These are phyloP conservation scores for Unio delphinus DNA, from an alignment of 2,888 invertebrate genomes.

Conservation along the genomic window DNA sequence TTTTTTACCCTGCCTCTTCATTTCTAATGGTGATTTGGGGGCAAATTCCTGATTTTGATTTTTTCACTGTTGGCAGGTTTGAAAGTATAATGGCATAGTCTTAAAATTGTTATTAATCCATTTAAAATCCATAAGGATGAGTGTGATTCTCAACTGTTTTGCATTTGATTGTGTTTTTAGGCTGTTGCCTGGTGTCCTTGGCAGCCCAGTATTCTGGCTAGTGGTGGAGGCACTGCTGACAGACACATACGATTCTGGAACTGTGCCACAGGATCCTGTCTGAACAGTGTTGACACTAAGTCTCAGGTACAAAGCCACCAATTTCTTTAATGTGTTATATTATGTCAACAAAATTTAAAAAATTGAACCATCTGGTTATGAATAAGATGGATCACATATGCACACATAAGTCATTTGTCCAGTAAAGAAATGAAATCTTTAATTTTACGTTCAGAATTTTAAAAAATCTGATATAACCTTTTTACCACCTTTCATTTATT, in stretches of 20 bases:
- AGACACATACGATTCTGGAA: conserved; percentile 79
- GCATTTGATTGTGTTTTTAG: conserved; percentile 69
- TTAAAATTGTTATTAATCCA: too few species aligned
- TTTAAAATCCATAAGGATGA: too few species aligned
- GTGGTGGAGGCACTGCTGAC: conserved; percentile 97
- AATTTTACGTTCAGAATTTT: too few species aligned
- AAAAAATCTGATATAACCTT: too few species aligned
- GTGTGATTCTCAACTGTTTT: background rate
- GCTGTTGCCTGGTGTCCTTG: conserved; percentile 99
- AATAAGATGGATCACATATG: background rate
- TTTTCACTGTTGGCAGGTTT: too few species aligned
- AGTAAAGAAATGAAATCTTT: too few species aligned
- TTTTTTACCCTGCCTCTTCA: too few species aligned
- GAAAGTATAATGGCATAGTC: too few species aligned
- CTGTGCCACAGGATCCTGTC: conserved; percentile 80
- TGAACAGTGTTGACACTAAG: conserved; percentile 90
- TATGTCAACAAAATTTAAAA: background rate
- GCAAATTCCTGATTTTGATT: too few species aligned
- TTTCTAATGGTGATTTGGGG: too few species aligned
- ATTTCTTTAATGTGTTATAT: background rate
- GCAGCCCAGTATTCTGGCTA: conserved; percentile 90
- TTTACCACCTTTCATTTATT: too few species aligned
- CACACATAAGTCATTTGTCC: background rate
- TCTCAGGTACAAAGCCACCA: conserved; percentile 79
- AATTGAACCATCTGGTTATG: background rate